Evolutionary conservation across 2,797 vertebrate genomes (phyloP), one percentile per base, ranked within the genome.

Genomic region (Eutrigla gurnardus): DNA sequence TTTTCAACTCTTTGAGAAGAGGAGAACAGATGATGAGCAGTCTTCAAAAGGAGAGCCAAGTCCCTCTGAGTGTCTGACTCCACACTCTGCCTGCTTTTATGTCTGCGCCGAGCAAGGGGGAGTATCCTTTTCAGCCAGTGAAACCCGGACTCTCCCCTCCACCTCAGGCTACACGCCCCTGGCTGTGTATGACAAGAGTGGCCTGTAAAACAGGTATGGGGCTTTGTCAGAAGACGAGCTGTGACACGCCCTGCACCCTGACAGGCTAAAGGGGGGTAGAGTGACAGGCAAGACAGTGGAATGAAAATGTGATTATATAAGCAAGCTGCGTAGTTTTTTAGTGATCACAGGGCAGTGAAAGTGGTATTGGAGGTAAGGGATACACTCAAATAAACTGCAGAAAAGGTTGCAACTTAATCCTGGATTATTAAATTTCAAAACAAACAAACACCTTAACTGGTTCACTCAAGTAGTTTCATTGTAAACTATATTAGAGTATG

Each of bases 1-100:
- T 61, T 78, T 58, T 62, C 18, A 53, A 50, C 6, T 70, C 18
- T 75, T 58, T 79, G 83, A 87, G 59, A 46, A 70, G 76, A 80
- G 59, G 53, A 80, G 74, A 88, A 75, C 60, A 83, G 87, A 79
- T 72, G 83, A 85, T 83, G 70, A 79, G 86, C 13, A 77, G 84
- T 55, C 72, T 89, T 92, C 84, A 93, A 94, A 94, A 94, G 94
- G 92, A 94, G 92, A 95, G 93, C 92, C 86, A 77, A 92, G 77
- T 95, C 91, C 94, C 90, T 94, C 89, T 95, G 93, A 91, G 88
- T 94, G 88, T 80, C 83, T 70, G 9, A 81, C 83, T 75, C 59
- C 57, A 54, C 59, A 18, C 72, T 53, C 70, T 33, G 55, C 1
- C 72, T 52, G 68, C 81, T 89, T 95, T 94, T 93, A 94, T 92